phyloP scores from a whole-genome alignment of 2,888 invertebrate genomes.

The Erebia ligea region DNA sequence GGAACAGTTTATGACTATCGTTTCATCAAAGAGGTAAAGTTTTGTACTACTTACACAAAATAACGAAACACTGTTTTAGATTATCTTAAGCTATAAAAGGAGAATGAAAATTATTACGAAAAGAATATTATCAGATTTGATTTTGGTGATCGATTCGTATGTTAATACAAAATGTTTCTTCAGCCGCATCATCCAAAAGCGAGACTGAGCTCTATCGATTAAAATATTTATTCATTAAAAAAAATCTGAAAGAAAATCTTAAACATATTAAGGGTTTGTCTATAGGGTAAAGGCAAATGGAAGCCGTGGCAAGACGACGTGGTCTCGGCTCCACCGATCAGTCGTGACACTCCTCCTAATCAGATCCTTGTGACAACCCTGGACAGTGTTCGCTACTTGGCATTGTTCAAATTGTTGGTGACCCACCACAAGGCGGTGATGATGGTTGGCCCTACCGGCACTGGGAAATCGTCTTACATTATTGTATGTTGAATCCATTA shows the following conservation, averaged over 20 bases:
- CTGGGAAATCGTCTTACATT: slow-evolving; percentile 96
- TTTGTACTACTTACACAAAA: background rate
- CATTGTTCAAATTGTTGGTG: slow-evolving; percentile 90
- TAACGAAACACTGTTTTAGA: background rate
- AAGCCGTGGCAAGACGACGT: slow-evolving; percentile 95
- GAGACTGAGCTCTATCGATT: too few relatives aligned
- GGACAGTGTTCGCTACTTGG: slow-evolving; percentile 93
- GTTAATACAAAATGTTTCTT: too few relatives aligned
- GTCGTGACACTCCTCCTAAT: slow-evolving; percentile 95
- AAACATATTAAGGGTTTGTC: background rate
- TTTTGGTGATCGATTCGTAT: too few relatives aligned
- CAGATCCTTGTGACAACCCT: slow-evolving; percentile 97
- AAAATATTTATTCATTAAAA: too few relatives aligned
- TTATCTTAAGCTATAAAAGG: background rate
- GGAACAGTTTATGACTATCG: slow-evolving; percentile 94
- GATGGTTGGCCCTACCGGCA: slow-evolving; percentile 97
- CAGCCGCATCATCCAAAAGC: too few relatives aligned
- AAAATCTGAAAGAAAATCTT: background rate
- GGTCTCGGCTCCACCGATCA: slow-evolving; percentile 88
- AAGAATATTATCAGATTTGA: too few relatives aligned
- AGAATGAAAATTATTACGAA: too few relatives aligned
- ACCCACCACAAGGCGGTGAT: slow-evolving; percentile 92
- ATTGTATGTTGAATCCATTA: slow-evolving; percentile 76
- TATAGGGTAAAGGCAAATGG: slow-evolving; percentile 95
- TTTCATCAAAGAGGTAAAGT: slow-evolving; percentile 92